These are phyloP conservation scores for Podargus strigoides DNA, from an alignment of 2,797 vertebrate species.

Conservation along the genomic window DNA sequence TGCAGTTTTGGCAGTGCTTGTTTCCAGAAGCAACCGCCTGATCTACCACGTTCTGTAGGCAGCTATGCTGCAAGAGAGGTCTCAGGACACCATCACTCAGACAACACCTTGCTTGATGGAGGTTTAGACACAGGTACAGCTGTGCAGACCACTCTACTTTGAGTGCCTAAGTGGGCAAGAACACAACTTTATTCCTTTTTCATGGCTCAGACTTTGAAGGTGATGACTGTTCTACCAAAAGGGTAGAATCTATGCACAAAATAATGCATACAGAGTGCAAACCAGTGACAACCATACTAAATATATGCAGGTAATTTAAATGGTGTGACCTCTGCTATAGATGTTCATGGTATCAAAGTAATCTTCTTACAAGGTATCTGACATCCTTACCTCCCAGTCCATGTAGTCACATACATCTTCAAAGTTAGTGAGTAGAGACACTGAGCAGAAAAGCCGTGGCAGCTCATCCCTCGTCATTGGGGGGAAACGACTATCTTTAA, in stretches of 20 bases:
- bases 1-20: not conserved
- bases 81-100: no score
- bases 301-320: not conserved
- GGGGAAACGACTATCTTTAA: slow-evolving; percentile 99
- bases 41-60: not conserved
- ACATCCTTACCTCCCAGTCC: slow-evolving; percentile 96
- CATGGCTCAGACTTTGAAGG: not conserved
- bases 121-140: not conserved
- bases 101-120: not conserved
- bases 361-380: not conserved
- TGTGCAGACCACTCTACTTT: not conserved
- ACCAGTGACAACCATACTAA: not conserved
- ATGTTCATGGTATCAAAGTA: not conserved
- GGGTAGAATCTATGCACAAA: not conserved
- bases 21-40: not conserved
- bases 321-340: not conserved
- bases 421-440: slow-evolving; percentile 99
- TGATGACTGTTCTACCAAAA: not conserved
- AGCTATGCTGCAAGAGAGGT: not conserved
- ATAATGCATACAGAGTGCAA: rapidly evolving
- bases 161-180: not conserved
- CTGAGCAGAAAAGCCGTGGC: slow-evolving; percentile 99
- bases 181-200: not conserved
- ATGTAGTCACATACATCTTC: slow-evolving; percentile 99
- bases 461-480: slow-evolving; percentile 99